phyloP scores from a whole-genome alignment of 2,797 vertebrate genomes.

The Oryzias dopingdopingensis region DNA sequence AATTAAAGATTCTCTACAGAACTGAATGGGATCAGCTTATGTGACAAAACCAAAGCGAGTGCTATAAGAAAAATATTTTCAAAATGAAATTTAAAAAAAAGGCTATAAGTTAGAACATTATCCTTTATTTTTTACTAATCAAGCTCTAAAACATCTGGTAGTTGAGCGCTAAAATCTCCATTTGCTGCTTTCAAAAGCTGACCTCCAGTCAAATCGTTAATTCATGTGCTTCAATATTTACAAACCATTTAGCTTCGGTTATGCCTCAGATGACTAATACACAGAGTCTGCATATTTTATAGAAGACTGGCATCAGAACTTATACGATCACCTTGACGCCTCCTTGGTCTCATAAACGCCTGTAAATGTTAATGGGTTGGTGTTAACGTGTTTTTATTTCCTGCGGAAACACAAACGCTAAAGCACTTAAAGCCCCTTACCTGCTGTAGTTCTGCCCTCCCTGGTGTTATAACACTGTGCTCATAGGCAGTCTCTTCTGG shows the following conservation, averaged over 20 bases:
- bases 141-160: not conserved
- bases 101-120: not conserved
- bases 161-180: not conserved
- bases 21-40: too few species aligned
- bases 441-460: not conserved
- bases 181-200: slow-evolving; percentile 2
- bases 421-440: slow-evolving; percentile 1
- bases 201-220: slow-evolving; percentile 23
- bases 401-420: not conserved
- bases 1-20: too few species aligned
- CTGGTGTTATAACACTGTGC: not conserved
- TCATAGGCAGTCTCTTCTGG: too few species aligned
- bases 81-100: too few species aligned
- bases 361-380: slow-evolving; percentile 38
- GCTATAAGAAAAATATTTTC: too few species aligned
- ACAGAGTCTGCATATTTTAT: slow-evolving; percentile 24
- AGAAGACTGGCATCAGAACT: slow-evolving; percentile 2
- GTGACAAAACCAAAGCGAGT: too few species aligned
- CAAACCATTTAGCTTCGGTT: slow-evolving; percentile 44
- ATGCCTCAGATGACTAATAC: slow-evolving; percentile 8
- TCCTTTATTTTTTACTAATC: not conserved
- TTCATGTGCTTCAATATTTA: slow-evolving; percentile 41
- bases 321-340: slow-evolving; percentile 35
- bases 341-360: slow-evolving; percentile 28
- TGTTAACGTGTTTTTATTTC: slow-evolving; percentile 12